These are phyloP conservation scores for Turdus rufiventris DNA, from an alignment of 2,113 vertebrate species.

Conservation along the genomic window DNA sequence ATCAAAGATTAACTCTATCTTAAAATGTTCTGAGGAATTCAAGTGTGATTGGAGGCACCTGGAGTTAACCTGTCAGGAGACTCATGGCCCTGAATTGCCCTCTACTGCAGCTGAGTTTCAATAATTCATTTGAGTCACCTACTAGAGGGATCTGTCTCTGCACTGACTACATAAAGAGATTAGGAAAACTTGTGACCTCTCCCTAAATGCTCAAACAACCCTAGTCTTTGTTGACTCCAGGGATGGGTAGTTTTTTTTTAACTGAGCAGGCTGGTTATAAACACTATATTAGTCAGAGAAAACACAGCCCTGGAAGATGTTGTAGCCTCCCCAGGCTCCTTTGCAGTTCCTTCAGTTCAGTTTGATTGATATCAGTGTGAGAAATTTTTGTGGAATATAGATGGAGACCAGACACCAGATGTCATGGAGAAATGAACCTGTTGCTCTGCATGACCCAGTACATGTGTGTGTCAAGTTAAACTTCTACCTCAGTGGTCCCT, in stretches of 20 bases:
- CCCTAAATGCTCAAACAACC: background rate
- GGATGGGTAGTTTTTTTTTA: background rate
- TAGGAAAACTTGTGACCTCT: background rate
- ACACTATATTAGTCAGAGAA: background rate
- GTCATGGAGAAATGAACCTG: background rate
- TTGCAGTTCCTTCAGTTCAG: background rate
- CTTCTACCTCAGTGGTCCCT: background rate
- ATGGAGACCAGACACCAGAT: background rate
- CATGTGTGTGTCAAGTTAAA: background rate
- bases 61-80: background rate
- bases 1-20: background rate
- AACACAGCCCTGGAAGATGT: background rate
- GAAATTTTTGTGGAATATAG: background rate
- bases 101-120: background rate
- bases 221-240: background rate
- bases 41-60: background rate
- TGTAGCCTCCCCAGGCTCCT: background rate
- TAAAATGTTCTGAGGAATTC: background rate
- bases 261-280: background rate
- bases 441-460: background rate
- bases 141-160: background rate
- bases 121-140: background rate
- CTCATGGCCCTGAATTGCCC: fast-evolving
- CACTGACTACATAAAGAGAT: background rate
- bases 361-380: background rate